Evolutionary conservation across 2,888 invertebrate genomes (phyloP), one percentile per base, ranked within the genome.

Genomic region (Dyspetes luteomarginatus): DNA sequence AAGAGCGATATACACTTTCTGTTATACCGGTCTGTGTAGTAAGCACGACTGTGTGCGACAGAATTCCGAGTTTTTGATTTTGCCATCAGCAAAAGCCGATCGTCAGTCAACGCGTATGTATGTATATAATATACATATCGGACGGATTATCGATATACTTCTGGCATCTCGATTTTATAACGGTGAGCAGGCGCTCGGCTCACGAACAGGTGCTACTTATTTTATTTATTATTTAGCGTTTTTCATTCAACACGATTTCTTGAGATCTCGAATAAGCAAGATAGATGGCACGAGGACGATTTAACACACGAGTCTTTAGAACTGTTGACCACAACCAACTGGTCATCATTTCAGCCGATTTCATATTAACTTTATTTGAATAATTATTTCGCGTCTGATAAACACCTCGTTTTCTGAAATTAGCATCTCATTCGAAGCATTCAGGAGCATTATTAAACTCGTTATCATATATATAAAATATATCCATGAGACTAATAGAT

Each of bases 331-430:
- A 56, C 50, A 80, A 71, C 71, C 71, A 81, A 76, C 71, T 62
- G 65, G 72, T 67, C n/a, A 45, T 69, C 71, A 60, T 67, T 71
- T 7, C 22, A 75, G 74, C 76, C 68, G 73, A 68, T 79, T 60
- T 60, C 48, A 55, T 68, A 60, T 82, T 65, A 65, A 79, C 67
- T 69, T 69, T 65, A 75, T 76, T 82, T 50, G 55, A 56, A 64
- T 73, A 28, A 69, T 68, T 68, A 72, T 76, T 76, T 60, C 68
- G n/a, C 45, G 41, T 60, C 50, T 64, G 64, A 79, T 82, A 73
- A 79, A 82, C 62, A 76, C 72, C 68, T 78, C 24, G 74, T 79
- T 56, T 28, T 22, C 45, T 69, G 41, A 28, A 56, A 58, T 69
- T 68, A 50, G 64, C 74, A 74, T 74, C 67, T n/a, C 69, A 56